A percentile compares a stretch with the other conserved stretches of the same genome.
These are phyloP conservation scores for Tipula vernalis DNA, from an alignment of 2,888 invertebrate species.

Conservation along the genomic window DNA sequence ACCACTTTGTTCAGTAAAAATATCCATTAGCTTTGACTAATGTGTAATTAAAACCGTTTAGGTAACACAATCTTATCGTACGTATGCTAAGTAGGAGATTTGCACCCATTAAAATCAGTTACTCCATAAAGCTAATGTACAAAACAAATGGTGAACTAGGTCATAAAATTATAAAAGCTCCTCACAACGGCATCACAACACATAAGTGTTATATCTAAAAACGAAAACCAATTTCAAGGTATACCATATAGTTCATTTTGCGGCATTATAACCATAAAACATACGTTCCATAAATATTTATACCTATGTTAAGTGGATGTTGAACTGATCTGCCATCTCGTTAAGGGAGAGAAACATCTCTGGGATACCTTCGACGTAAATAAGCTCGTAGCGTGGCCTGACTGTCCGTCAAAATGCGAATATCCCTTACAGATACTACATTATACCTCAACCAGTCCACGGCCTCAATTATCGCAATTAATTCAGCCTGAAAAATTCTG, in stretches of 20 bases:
- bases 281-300: too few species aligned
- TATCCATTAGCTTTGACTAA: background rate
- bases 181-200: too few species aligned
- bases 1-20: background rate
- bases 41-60: background rate
- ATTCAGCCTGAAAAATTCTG: too few species aligned
- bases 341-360: too few species aligned
- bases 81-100: background rate
- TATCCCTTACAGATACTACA: too few species aligned
- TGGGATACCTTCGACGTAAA: too few species aligned
- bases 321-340: too few species aligned
- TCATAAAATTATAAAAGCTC: background rate
- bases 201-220: background rate
- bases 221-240: background rate
- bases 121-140: background rate
- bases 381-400: too few species aligned
- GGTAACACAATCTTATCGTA: background rate
- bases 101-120: background rate
- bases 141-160: background rate
- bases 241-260: background rate
- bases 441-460: too few species aligned
- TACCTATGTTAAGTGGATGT: too few species aligned
- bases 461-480: too few species aligned
- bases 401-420: too few species aligned
- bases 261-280: background rate